Base-by-base conservation (phyloP, 2,797 vertebrate genomes). In the Peromyscus eremicus region DNA sequence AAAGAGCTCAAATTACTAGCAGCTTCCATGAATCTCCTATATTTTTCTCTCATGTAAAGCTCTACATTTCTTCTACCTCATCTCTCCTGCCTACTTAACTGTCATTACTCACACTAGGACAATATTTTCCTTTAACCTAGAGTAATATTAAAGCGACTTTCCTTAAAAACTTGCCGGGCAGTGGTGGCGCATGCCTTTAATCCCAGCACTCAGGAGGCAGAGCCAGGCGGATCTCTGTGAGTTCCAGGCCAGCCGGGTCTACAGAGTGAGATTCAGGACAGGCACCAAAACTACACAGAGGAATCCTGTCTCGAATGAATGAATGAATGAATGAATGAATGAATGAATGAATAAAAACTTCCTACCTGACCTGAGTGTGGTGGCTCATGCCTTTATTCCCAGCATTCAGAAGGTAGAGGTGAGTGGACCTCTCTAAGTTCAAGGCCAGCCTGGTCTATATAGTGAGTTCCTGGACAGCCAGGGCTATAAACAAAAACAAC, bases 1-100 rank as follows among this genome's bases (percentile, higher is more conserved):
- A 29, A 94, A 91, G 29, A 70, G 55, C 62, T 62, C 43, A 92
- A 94, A 92, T 82, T 81, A 81, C 40, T 8, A 92, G 5, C 46
- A 94, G 19, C 43, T 85, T 85, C 19, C 49, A 6, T 46, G 9
- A 62, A 27, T 64, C 29, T 49, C 43, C 71, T 66, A 0, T 85
- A 84, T 81, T 62, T 68, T 87, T n/a, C 82, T 57, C 57, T 64
- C 60, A 34, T 29, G 60, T 85, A 84, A 92, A 93, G 60, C 3
- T 89, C 19, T 12, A 49, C 25, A n/a, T 71, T 14, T 85, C 52
- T 71, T 92, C n/a, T 62, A 89, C 1, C 49, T 52, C 71, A 19
- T 43, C 16, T 82, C 12, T 89, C 66, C 68, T 76, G 60, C 70
- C 76, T 94, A 66, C 89, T 94, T 62, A 91, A 46, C 52, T 89